Base-by-base conservation (phyloP, 2,797 vertebrate genomes). In the Neomorphus geoffroyi region DNA sequence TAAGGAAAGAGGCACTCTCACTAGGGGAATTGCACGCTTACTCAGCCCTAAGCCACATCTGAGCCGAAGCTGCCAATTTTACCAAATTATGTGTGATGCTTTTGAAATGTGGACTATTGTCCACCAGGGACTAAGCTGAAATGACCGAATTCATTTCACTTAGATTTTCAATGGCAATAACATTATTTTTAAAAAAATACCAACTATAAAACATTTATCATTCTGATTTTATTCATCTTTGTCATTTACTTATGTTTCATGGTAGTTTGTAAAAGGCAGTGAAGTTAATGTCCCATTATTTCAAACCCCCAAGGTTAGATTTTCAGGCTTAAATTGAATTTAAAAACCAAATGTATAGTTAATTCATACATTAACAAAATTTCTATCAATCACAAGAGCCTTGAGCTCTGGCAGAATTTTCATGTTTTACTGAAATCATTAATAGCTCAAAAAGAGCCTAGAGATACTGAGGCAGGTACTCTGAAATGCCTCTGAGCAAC, bases 201-300 rank as follows among this genome's bases (percentile, higher is more conserved):
- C 57, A 83, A 82, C 80, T 88, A 95, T 92, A 93, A 97, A 96
- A 80, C 66, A 95, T 92, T 86, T 79, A 94, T 96, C 91, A 95
- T 94, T 93, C 54, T 91, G 84, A 95, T 96, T 94, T 95, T 94
- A 96, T 92, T 97, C 85, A 69, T 96, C 95, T 96, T 96, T 95
- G 92, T 96, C 86, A 90, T 94, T 92, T 93, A 93, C 94, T 96
- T 97, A 95, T 74, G 84, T 97, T 97, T 92, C 93, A 95, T 41
- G 75, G 89, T 96, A 89, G 80, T 95, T 95, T 97, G 94, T 94
- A 96, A 96, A 97, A 95, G 90, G 81, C 86, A 94, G 88, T 94
- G 86, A 96, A 94, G 88, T 97, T 98, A 96, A 97, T 95, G 94
- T 86, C 94, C 96, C 95, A 95, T 97, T 97, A 97, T 91, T 96